Evolutionary conservation across 2,888 invertebrate species (phyloP).

Genomic region (Hydrotaea cyrtoneurina): DNA sequence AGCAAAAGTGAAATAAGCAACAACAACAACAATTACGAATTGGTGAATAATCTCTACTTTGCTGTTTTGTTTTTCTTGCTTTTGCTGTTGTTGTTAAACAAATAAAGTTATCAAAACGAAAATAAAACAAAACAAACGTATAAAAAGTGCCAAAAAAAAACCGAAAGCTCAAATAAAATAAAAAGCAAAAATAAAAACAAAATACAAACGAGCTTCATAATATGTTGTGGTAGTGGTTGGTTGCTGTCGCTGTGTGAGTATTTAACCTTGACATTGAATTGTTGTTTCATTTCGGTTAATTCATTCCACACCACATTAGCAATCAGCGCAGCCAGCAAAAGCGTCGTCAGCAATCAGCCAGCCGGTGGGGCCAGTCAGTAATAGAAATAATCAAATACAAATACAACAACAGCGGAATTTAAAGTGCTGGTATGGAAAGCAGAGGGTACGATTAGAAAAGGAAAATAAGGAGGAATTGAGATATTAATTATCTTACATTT

Average conservation of each 20-base stretch:
- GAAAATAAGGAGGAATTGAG: not conserved
- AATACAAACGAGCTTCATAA: constrained; percentile 26
- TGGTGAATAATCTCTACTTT: constrained; percentile 46
- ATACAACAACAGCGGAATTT: constrained; percentile 8
- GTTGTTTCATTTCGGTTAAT: constrained; percentile 39
- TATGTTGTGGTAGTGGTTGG: constrained; percentile 28
- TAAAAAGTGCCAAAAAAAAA: constrained; percentile 6
- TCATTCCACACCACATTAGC: constrained; percentile 41
- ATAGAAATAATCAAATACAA: constrained; percentile 34
- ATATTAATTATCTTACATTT: too few relatives aligned
- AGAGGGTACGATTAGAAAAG: not conserved
- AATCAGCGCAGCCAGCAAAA: constrained; percentile 34
- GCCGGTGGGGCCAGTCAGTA: constrained; percentile 12
- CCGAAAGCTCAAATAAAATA: not conserved
- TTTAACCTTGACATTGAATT: constrained; percentile 67
- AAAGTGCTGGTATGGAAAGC: constrained; percentile 22
- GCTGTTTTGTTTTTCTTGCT: too few relatives aligned
- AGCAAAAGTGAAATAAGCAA: constrained; percentile 29
- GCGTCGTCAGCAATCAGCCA: constrained; percentile 12
- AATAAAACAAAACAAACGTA: constrained; percentile 14
- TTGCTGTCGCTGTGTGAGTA: constrained; percentile 12
- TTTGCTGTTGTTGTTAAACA: constrained; percentile 31
- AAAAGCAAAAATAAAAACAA: constrained; percentile 30
- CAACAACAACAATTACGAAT: not conserved
- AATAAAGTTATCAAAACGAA: constrained; percentile 32